A percentile compares a stretch with the other conserved stretches of the same genome.
These are phyloP conservation scores for Acropora tenuis DNA, from an alignment of 64 coral and sea anemone species.

Conservation along the genomic window DNA sequence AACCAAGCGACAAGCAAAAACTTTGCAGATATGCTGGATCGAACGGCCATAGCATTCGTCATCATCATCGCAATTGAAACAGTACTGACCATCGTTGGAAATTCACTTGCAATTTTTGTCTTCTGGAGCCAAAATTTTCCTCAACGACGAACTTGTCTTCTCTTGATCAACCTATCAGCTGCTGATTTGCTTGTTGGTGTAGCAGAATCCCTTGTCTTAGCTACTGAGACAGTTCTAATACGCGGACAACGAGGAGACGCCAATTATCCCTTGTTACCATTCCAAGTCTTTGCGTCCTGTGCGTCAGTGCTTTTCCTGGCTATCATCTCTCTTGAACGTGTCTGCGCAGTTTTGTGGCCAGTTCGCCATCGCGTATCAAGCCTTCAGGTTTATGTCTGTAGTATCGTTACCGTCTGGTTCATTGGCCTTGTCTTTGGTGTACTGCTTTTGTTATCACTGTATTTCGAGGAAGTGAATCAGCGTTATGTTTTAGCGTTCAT, in stretches of 20 bases:
- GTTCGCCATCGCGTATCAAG: background rate
- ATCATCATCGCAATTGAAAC: background rate
- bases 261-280: background rate
- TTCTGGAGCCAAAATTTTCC: background rate
- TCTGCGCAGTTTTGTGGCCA: background rate
- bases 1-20: too few relatives aligned
- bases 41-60: background rate
- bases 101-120: background rate
- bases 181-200: conserved; percentile 24
- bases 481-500: background rate
- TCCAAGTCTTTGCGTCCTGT: background rate
- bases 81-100: background rate
- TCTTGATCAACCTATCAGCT: background rate
- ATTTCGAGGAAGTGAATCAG: background rate
- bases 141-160: background rate
- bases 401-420: background rate
- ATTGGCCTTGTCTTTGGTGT: background rate
- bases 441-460: too few relatives aligned
- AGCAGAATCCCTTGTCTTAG: background rate
- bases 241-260: background rate
- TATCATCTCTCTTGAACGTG: background rate
- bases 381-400: background rate
- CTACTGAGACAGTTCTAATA: background rate
- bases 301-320: background rate
- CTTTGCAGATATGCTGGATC: background rate